Conservation (phyloP, 2,888 invertebrate species). For the Drosophila multiciliata region DNA sequence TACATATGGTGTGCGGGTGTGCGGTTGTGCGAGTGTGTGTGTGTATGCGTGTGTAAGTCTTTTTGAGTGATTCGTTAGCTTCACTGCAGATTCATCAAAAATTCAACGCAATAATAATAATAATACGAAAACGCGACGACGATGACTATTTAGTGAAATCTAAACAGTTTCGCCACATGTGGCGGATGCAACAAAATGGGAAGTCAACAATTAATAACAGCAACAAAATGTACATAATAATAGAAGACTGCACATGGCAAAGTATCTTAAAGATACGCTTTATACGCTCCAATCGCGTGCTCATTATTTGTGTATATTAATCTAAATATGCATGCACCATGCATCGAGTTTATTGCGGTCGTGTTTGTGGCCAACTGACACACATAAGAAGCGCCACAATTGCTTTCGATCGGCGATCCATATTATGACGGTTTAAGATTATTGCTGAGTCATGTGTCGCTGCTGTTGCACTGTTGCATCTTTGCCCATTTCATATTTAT, state of each 20-base stretch:
- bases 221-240: constrained; percentile 8
- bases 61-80: constrained; percentile 16
- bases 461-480: background rate
- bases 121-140: constrained; percentile 21
- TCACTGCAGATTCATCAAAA: constrained; percentile 34
- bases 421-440: constrained; percentile 39
- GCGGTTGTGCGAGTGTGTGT: constrained; percentile 5
- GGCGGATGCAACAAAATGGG: constrained; percentile 51
- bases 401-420: constrained; percentile 35
- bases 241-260: constrained; percentile 1
- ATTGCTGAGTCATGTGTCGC: constrained; percentile 23
- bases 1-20: constrained; percentile 28
- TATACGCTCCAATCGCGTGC: constrained; percentile 30
- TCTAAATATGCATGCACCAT: constrained; percentile 47
- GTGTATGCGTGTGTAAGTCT: constrained; percentile 12
- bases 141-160: constrained; percentile 31
- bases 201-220: constrained; percentile 63
- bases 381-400: constrained; percentile 36
- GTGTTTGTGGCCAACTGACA: constrained; percentile 46
- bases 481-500: background rate
- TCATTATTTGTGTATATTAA: constrained; percentile 13
- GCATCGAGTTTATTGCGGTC: constrained; percentile 21
- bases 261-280: constrained; percentile 45
- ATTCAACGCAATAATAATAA: constrained; percentile 9
- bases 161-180: constrained; percentile 56